Evolutionary conservation across 1,140 invertebrate species (phyloP).

Genomic region (Drosophila arawakana): DNA sequence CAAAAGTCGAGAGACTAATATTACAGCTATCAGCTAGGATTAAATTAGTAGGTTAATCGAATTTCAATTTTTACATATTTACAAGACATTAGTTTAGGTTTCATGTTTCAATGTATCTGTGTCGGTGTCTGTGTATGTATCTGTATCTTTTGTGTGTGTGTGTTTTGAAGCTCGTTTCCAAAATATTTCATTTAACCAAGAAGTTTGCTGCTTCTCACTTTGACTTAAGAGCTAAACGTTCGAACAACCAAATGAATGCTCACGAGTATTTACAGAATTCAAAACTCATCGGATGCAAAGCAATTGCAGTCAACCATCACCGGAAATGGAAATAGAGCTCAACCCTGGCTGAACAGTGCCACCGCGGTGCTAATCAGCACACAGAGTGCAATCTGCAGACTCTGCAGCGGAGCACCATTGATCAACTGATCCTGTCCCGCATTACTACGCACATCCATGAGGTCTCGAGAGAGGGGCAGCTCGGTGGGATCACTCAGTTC

Average conservation of each 20-base stretch:
- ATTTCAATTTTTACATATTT: slow-evolving; percentile 68
- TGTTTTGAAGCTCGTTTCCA: slow-evolving; percentile 72
- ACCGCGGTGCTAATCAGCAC: slow-evolving; percentile 27
- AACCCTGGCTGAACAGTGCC: slow-evolving; percentile 49
- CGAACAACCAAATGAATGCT: slow-evolving; percentile 48
- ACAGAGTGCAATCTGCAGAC: slow-evolving; percentile 10
- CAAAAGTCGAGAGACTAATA: slow-evolving; percentile 65
- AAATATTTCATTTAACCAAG: slow-evolving; percentile 33
- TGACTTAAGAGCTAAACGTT: slow-evolving; percentile 8
- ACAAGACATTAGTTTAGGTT: slow-evolving; percentile 54
- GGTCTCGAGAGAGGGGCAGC: slow-evolving; percentile 85
- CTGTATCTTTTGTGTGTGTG: slow-evolving; percentile 5
- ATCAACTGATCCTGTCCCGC: slow-evolving; percentile 65
- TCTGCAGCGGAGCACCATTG: slow-evolving; percentile 20
- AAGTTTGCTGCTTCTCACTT: slow-evolving; percentile 19
- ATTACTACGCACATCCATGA: slow-evolving; percentile 81
- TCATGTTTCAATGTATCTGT: slow-evolving; percentile 17
- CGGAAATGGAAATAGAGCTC: slow-evolving; percentile 23
- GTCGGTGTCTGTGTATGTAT: slow-evolving; percentile 6
- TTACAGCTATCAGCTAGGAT: slow-evolving; percentile 75
- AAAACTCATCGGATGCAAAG: slow-evolving; percentile 23
- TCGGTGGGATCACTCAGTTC: slow-evolving; percentile 87
- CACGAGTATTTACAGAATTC: slow-evolving; percentile 43
- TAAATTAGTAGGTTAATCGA: slow-evolving; percentile 52
- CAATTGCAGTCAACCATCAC: neutral